These are phyloP conservation scores for Sebastolobus altivelis DNA, from an alignment of 2,797 vertebrate species.

Conservation along the genomic window DNA sequence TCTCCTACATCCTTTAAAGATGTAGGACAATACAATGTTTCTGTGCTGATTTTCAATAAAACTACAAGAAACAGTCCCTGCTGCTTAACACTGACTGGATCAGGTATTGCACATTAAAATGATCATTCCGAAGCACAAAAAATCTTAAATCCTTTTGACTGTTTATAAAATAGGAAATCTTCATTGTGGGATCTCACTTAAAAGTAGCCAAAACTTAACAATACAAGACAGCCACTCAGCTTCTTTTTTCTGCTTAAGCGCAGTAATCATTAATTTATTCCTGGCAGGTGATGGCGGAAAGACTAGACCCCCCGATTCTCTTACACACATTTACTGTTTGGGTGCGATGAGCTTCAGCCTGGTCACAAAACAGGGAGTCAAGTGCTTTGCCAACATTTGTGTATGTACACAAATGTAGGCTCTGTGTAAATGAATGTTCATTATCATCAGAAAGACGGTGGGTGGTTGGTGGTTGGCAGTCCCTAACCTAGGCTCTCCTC, in stretches of 20 bases:
- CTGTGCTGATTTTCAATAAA: neutral
- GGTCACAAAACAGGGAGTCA: conserved; percentile 23
- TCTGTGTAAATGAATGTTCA: conserved; percentile 35
- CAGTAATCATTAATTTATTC: conserved; percentile 9
- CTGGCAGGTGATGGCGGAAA: conserved; percentile 3
- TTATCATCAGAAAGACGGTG: conserved; percentile 50
- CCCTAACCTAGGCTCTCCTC: conserved; percentile 89
- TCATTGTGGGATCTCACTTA: neutral
- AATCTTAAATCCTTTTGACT: neutral
- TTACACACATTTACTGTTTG: conserved; percentile 57
- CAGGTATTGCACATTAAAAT: neutral
- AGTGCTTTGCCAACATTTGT: conserved; percentile 34
- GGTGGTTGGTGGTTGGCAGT: conserved; percentile 50
- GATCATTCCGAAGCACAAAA: neutral
- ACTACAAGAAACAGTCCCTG: neutral
- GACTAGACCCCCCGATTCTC: conserved; percentile 10
- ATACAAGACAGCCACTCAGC: neutral
- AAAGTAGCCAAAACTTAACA: neutral
- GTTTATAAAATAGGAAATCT: neutral
- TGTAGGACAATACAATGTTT: neutral
- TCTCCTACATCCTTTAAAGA: no score
- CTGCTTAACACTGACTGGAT: neutral
- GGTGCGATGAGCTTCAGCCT: neutral
- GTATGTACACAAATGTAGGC: conserved; percentile 25
- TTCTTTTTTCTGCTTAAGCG: neutral